Base-by-base conservation (phyloP, 2,113 vertebrate genomes). In the Sander vitreus region DNA sequence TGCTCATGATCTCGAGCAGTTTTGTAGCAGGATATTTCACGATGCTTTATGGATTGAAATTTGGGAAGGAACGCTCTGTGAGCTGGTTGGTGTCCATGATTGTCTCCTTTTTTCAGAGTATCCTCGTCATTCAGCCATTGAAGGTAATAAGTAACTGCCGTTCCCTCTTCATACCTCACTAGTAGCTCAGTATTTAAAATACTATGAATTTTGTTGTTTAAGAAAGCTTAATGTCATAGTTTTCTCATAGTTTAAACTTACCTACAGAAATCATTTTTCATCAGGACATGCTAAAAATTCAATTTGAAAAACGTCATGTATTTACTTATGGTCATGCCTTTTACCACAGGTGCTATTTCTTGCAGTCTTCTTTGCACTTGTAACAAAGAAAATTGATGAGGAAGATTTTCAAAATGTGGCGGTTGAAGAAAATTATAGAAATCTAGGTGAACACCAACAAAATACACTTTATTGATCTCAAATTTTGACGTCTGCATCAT, bases 51-150 rank as follows among this genome's bases (percentile, higher is more conserved):
- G 97, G 97, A 16, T 90, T 99, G 57, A 96, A 96, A 73, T 98
- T 97, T 0, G 97, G 98, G 57, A 95, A 96, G 55, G 93, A 96
- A 12, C 96, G 95, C 78, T 98, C 97, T 16, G 90, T 97, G 74
- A 97, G 94, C 81, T 99, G 98, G 98, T 90, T 99, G 60, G 94
- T 98, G 80, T 98, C 97, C 87, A 96, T 97, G 95, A 87, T 86
- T 1, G 87, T 99, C 81, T 98, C 97, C 67, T 97, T 98, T 76
- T 94, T 97, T 71, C 96, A 99, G 91, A 99, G 97, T 14, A 76
- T 97, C 80, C 96, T 99, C 67, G 79, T 99, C 84, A 99, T 96
- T 43, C 97, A 99, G 83, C 97, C 97, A 12, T 73, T 99, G 57
- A 99, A 99, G 96, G 97, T 99, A 81, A 95, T 76, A 36, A 59